Evolutionary conservation across 2,113 vertebrate genomes (phyloP).

Genomic region (Tringa solitaria): DNA sequence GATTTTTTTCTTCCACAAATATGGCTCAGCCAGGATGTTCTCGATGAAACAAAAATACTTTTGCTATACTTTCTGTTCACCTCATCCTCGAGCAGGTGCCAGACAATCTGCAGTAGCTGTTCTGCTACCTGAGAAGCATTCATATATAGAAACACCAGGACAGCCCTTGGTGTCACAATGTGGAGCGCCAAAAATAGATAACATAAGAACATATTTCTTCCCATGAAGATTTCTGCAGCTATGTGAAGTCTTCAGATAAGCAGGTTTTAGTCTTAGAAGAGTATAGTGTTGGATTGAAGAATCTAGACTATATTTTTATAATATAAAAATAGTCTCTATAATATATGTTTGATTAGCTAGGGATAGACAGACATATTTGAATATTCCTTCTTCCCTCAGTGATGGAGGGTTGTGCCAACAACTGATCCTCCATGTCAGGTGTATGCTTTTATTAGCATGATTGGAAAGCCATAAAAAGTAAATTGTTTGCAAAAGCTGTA

Average conservation of each 20-base stretch:
- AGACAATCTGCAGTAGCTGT: constrained; percentile 31
- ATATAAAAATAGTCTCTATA: background rate
- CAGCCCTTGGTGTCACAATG: background rate
- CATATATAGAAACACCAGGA: constrained; percentile 25
- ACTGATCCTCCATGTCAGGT: background rate
- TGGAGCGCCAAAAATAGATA: constrained; percentile 7
- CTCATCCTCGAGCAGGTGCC: constrained; percentile 22
- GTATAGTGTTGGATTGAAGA: background rate
- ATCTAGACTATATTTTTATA: background rate
- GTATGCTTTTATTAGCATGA: background rate
- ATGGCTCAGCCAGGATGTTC: background rate
- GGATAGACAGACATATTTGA: background rate
- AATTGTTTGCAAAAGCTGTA: background rate
- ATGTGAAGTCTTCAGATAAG: background rate
- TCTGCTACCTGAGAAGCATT: constrained; percentile 31
- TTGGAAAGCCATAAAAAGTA: background rate
- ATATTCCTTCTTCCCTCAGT: background rate
- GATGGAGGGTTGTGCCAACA: background rate
- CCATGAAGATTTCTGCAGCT: background rate
- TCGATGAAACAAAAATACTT: constrained; percentile 43
- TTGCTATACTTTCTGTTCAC: constrained; percentile 12
- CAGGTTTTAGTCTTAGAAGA: background rate
- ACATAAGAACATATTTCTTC: constrained; percentile 15
- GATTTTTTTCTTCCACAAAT: background rate
- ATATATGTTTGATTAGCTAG: background rate